Evolutionary conservation across 2,113 vertebrate genomes (phyloP).

Genomic region (rabbit (Oryctolagus cuniculus)): DNA sequence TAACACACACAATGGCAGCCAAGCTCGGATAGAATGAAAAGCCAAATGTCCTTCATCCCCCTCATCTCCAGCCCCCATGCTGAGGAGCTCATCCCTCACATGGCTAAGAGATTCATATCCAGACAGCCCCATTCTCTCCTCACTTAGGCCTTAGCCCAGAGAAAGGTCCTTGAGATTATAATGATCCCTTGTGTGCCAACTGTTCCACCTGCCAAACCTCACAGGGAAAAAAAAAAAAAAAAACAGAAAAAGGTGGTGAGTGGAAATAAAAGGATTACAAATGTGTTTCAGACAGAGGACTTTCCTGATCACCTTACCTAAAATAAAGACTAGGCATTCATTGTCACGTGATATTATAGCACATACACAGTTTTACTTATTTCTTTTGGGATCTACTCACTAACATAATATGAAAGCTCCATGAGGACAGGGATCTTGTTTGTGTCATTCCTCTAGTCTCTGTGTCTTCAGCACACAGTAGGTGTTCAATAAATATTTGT

Average conservation of each 20-base stretch:
- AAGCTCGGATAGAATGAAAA: not conserved
- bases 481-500: slow-evolving; percentile 47
- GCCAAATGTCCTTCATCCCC: not conserved
- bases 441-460: slow-evolving; percentile 12
- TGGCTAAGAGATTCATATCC: slow-evolving; percentile 48
- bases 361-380: not conserved
- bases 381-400: slow-evolving; percentile 4
- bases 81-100: not conserved
- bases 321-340: slow-evolving; percentile 43
- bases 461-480: not conserved
- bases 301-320: slow-evolving; percentile 25
- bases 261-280: slow-evolving; percentile 38
- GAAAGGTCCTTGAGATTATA: not conserved
- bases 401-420: slow-evolving; percentile 45
- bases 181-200: slow-evolving; percentile 8
- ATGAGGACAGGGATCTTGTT: not conserved
- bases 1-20: slow-evolving; percentile 16
- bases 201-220: slow-evolving; percentile 8
- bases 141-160: not conserved
- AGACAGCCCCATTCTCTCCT: slow-evolving; percentile 31
- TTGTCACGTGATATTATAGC: not conserved
- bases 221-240: slow-evolving; percentile 30
- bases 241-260: not conserved
- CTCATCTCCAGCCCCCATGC: not conserved
- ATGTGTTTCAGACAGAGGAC: not conserved